phyloP scores from a whole-genome alignment of 2,797 vertebrate genomes.

The Melanogrammus aeglefinus region DNA sequence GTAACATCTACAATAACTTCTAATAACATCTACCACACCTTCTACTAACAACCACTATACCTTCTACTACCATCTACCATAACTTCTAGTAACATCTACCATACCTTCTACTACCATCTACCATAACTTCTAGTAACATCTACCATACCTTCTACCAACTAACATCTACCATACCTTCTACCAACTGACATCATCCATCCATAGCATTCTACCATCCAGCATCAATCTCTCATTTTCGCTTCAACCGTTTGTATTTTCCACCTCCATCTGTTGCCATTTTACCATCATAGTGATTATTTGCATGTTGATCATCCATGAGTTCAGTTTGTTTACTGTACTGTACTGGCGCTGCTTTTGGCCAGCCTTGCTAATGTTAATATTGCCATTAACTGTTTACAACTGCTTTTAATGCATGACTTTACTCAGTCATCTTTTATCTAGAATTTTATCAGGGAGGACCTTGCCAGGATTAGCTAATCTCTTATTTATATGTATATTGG shows the following conservation, averaged over 20 bases:
- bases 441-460: slow-evolving; percentile 3
- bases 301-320: slow-evolving; percentile 40
- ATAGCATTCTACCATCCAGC: not conserved
- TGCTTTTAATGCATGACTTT: slow-evolving; percentile 37
- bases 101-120: not conserved
- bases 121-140: not conserved
- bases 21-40: not conserved
- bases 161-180: no score
- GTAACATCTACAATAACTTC: not conserved
- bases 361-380: slow-evolving; percentile 10
- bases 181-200: not conserved
- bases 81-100: no score
- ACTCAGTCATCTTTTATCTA: slow-evolving; percentile 35
- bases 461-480: not conserved
- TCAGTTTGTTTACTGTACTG: slow-evolving; percentile 29
- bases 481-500: not conserved
- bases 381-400: slow-evolving; percentile 29
- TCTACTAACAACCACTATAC: not conserved
- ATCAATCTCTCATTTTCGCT: slow-evolving; percentile 1
- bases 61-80: not conserved
- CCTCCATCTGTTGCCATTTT: slow-evolving; percentile 16
- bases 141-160: not conserved
- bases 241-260: not conserved
- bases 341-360: slow-evolving; percentile 33
- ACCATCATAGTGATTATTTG: slow-evolving; percentile 44